Conservation (phyloP, 1,140 invertebrate species). For the Globodera ellingtonae region DNA sequence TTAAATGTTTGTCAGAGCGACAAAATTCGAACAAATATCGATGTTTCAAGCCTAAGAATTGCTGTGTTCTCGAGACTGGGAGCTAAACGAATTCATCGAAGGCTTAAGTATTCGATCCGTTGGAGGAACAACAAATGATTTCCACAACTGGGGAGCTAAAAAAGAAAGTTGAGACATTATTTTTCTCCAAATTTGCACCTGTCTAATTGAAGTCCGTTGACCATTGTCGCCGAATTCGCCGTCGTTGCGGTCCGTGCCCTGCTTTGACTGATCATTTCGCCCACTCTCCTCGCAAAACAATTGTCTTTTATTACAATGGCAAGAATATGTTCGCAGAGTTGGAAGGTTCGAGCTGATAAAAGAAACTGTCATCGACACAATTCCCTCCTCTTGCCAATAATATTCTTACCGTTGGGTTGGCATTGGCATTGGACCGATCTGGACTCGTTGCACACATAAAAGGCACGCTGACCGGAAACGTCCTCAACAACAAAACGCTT, state of each 20-base stretch:
- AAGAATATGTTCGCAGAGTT: conserved; percentile 24
- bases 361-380: background rate
- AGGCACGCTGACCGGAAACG: background rate
- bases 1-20: too few relatives aligned
- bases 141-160: conserved; percentile 23
- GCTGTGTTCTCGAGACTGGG: too few relatives aligned
- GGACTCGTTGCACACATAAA: conserved; percentile 9
- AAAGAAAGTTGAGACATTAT: background rate
- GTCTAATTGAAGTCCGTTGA: conserved; percentile 27
- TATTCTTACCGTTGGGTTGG: background rate
- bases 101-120: background rate
- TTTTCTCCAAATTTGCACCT: background rate
- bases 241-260: background rate
- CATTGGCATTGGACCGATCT: conserved; percentile 19
- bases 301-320: conserved; percentile 21
- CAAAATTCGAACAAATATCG: too few relatives aligned
- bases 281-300: conserved; percentile 19
- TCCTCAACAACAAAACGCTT: background rate
- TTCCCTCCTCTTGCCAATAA: background rate
- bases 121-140: conserved; percentile 24
- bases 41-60: too few relatives aligned
- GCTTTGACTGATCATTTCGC: conserved; percentile 6
- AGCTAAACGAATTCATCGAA: too few relatives aligned
- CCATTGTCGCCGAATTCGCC: background rate
- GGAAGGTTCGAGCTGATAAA: background rate